Evolutionary conservation across 1,140 invertebrate genomes (phyloP).

Genomic region (Lordiphosa mommai): DNA sequence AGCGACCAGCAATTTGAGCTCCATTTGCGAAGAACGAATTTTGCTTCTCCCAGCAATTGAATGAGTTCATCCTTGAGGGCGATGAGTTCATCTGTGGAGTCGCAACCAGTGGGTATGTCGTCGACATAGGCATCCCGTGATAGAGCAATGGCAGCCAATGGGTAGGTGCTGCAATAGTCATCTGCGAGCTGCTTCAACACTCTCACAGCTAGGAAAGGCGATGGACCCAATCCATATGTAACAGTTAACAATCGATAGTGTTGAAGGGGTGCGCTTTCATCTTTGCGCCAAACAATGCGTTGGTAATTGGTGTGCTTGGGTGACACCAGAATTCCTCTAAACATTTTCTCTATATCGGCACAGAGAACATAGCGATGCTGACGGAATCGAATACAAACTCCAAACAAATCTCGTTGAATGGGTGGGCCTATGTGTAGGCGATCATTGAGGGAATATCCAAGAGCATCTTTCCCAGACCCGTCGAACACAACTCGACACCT

Average conservation of each 20-base stretch:
- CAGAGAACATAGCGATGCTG: neutral
- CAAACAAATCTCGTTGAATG: no score
- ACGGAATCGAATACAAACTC: neutral
- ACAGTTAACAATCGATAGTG: no score
- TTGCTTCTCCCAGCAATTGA: no score
- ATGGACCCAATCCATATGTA: conserved; percentile 1
- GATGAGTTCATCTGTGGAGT: no score
- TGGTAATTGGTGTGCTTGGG: neutral
- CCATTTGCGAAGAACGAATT: no score
- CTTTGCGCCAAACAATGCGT: neutral
- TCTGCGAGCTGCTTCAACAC: conserved; percentile 6
- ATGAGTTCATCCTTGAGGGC: no score
- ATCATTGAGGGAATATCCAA: neutral
- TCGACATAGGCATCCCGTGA: neutral
- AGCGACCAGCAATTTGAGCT: no score
- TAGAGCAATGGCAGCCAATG: neutral
- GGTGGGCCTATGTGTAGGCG: no score
- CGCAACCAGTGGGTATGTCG: no score
- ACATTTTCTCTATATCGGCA: neutral
- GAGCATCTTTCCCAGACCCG: neutral
- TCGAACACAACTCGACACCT: neutral
- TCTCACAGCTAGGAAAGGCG: conserved; percentile 1
- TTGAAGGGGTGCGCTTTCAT: neutral
- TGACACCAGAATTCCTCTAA: neutral
- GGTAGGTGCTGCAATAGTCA: neutral